Evolutionary conservation across 2,113 vertebrate genomes (phyloP).

Genomic region (Scomber scombrus): DNA sequence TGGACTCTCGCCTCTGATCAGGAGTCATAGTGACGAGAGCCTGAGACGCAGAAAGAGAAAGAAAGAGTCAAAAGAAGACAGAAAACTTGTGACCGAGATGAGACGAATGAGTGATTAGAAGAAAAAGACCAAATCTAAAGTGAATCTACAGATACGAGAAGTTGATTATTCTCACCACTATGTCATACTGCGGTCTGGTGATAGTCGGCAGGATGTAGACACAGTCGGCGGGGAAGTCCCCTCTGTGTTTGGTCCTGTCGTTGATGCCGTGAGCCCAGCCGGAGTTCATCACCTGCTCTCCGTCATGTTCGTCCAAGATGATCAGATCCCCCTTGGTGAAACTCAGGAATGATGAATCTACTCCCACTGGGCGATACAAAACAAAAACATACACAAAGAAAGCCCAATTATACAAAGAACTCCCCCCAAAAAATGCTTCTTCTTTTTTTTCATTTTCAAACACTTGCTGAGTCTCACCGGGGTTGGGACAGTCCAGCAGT

Average conservation of each 20-base stretch:
- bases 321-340: conserved; percentile 97
- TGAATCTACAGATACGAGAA: too few relatives aligned
- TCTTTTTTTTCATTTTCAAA: not conserved
- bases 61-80: not conserved
- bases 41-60: conserved; percentile 72
- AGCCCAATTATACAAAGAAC: too few relatives aligned
- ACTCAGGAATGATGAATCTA: conserved; percentile 92
- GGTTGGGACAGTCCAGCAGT: conserved; percentile 93
- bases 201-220: conserved; percentile 95
- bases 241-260: conserved; percentile 92
- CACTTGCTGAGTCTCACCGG: conserved; percentile 83
- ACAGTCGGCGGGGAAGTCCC: conserved; percentile 94
- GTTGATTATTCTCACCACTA: conserved; percentile 86
- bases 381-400: not conserved
- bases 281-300: conserved; percentile 94
- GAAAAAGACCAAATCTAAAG: too few relatives aligned
- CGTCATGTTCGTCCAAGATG: conserved; percentile 93
- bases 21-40: conserved; percentile 97
- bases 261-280: conserved; percentile 96
- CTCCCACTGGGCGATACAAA: conserved; percentile 77
- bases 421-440: not conserved
- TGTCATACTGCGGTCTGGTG: conserved; percentile 91
- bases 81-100: not conserved
- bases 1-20: conserved; percentile 92
- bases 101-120: too few relatives aligned